Base-by-base conservation (phyloP, 2,113 vertebrate genomes). In the Okapia johnstoni region DNA sequence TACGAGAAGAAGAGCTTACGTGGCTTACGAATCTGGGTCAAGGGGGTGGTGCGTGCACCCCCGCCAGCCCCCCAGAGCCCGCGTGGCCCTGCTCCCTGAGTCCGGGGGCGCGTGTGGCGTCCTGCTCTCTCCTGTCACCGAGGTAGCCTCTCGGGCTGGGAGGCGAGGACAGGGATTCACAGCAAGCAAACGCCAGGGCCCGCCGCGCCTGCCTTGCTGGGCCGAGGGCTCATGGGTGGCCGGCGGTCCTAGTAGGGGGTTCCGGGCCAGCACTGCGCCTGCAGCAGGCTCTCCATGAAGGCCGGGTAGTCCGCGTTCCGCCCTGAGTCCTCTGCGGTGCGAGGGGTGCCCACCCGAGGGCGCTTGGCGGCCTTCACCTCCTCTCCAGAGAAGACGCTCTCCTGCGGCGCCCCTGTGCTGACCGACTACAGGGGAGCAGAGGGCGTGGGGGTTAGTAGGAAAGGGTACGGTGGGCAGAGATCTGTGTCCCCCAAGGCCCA, bases 211-310 rank as follows among this genome's bases (percentile, higher is more conserved):
- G 89, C 88, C 81, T 92, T 80, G 3, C 14, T 17, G 96, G 95
- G 97, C 91, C 84, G n/a, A 93, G 96, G 98, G 97, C 50, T 36
- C 7, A 23, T 43, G 1, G 70, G 55, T 0, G 0, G 84, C 83
- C 7, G 87, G 33, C 89, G 25, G 76, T 50, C 88, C 93, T 98
- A 98, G 97, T 97, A 98, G 76, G 98, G 98, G 83, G 97, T 93
- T 46, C 98, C 97, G 1, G 98, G 97, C 98, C 99, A 99, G 98
- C 99, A 99, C 98, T 99, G 99, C 0, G 99, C 98, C 93, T 99
- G 99, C 96, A 99, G 98, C 63, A 99, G 99, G 85, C 98, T 99
- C 99, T 99, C 99, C 99, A 99, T 99, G 96, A 99, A 99, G 97
- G 99, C 99, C 57, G 99, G 97, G 76, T 99, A 99, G 93, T 99